Evolutionary conservation across 2,888 invertebrate genomes (phyloP).

Genomic region (Synanthedon vespiformis): DNA sequence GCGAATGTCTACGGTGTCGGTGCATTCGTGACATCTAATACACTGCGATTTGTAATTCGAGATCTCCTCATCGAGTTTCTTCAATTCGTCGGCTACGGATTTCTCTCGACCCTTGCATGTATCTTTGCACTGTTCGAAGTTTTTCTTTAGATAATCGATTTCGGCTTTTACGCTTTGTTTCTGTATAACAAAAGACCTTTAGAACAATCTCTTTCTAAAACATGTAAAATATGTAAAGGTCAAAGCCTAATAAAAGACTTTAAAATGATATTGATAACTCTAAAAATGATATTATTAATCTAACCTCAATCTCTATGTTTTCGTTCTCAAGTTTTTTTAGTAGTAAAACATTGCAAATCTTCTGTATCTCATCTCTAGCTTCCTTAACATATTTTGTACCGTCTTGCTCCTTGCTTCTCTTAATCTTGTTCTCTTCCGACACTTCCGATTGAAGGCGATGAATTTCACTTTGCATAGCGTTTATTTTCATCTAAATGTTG

Average conservation of each 20-base stretch:
- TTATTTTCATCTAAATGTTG: slow-evolving; percentile 23
- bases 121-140: slow-evolving; percentile 32
- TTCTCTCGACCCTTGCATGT: slow-evolving; percentile 38
- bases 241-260: too few species aligned
- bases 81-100: slow-evolving; percentile 28
- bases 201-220: neutral
- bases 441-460: slow-evolving; percentile 17
- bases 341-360: slow-evolving; percentile 36
- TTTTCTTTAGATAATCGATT: slow-evolving; percentile 31
- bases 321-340: slow-evolving; percentile 51
- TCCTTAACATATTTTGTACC: slow-evolving; percentile 34
- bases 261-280: too few species aligned
- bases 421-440: slow-evolving; percentile 23
- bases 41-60: slow-evolving; percentile 25
- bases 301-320: slow-evolving; percentile 42
- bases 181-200: slow-evolving; percentile 15
- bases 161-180: slow-evolving; percentile 35
- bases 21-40: slow-evolving; percentile 32
- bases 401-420: slow-evolving; percentile 34
- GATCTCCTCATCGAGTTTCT: slow-evolving; percentile 29
- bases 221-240: too few species aligned
- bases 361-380: slow-evolving; percentile 43
- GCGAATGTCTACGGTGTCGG: slow-evolving; percentile 36
- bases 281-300: too few species aligned
- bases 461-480: slow-evolving; percentile 20